Percentiles rank a stretch among this genome's conserved stretches.
These are phyloP conservation scores for Campoplex capitator DNA, from an alignment of 2,888 invertebrate species.

Conservation along the genomic window DNA sequence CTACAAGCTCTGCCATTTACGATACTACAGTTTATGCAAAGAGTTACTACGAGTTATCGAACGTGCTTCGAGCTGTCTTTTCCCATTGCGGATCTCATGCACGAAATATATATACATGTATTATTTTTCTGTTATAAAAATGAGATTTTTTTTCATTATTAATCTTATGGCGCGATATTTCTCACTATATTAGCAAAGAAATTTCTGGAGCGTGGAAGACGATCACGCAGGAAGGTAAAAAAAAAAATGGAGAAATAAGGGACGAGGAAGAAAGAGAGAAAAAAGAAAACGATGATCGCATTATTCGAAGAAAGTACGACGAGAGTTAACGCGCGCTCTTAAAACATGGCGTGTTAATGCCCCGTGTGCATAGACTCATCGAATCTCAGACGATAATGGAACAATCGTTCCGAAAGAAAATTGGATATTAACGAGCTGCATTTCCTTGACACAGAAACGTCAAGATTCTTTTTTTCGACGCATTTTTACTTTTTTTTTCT, in stretches of 20 bases:
- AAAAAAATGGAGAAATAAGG: not conserved
- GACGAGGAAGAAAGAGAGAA: not conserved
- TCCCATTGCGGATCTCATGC: not conserved
- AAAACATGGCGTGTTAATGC: slow-evolving; percentile 26
- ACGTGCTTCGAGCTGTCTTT: not conserved
- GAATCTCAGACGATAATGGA: slow-evolving; percentile 23
- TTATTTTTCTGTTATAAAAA: not conserved
- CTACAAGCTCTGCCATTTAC: slow-evolving; percentile 1
- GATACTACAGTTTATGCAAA: slow-evolving; percentile 38
- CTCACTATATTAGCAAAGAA: not conserved
- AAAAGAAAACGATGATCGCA: slow-evolving; percentile 25
- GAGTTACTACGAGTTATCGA: not conserved
- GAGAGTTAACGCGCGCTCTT: slow-evolving; percentile 11
- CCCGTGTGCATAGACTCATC: slow-evolving; percentile 1
- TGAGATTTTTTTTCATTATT: not conserved
- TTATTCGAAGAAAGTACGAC: slow-evolving; percentile 31
- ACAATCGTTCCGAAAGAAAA: slow-evolving; percentile 23
- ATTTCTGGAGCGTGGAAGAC: slow-evolving; percentile 60
- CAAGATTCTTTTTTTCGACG: not conserved
- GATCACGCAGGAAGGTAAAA: slow-evolving; percentile 41
- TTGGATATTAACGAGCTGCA: slow-evolving; percentile 14
- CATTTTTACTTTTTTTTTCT: not conserved
- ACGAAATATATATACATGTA: not conserved
- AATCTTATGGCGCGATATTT: not conserved
- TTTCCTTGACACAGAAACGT: slow-evolving; percentile 9